Evolutionary conservation across 2,797 vertebrate genomes (phyloP), one percentile per base, ranked within the genome.

Genomic region (Acanthurus tractus): DNA sequence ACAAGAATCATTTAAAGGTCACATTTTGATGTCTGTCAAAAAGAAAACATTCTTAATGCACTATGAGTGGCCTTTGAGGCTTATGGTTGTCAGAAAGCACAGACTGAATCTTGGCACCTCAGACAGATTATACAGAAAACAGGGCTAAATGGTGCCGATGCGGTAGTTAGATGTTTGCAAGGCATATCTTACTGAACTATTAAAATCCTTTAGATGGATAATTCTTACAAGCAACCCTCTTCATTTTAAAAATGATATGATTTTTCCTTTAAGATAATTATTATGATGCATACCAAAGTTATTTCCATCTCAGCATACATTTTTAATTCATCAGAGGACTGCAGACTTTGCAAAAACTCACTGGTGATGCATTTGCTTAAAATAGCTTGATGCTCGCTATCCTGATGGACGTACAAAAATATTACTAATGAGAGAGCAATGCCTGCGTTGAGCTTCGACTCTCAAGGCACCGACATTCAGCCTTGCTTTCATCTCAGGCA

Each of bases 1-100:
- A 92, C 90, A 93, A 94, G 93, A 94, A 94, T 95, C 92, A 92
- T 93, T 93, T 93, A 94, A 94, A 93, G 92, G 92, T 93, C 93
- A 93, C 89, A 93, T 89, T 94, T 94, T 91, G 93, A 94, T 91
- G 89, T 93, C 91, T 94, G 93, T 93, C 91, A 92, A 89, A 93
- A 93, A 94, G 86, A 92, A 93, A 92, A 92, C 86, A 92, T 86
- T 92, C 93, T 89, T 93, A 93, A 91, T 93, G 92, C 93, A 87
- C 89, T 84, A 86, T 87, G 90, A 92, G 90, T 83, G 86, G 91
- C 93, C 94, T 93, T 93, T 91, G 85, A 90, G 90, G 90, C 86
- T 85, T 83, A 76, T 49, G 89, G 83, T 89, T 90, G 91, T 92
- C 93, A 92, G 91, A 90, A 90, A 89, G 83, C 87, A 44, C 74